Conservation (phyloP, 2,888 invertebrate genomes). For the Lutraria lutraria region DNA sequence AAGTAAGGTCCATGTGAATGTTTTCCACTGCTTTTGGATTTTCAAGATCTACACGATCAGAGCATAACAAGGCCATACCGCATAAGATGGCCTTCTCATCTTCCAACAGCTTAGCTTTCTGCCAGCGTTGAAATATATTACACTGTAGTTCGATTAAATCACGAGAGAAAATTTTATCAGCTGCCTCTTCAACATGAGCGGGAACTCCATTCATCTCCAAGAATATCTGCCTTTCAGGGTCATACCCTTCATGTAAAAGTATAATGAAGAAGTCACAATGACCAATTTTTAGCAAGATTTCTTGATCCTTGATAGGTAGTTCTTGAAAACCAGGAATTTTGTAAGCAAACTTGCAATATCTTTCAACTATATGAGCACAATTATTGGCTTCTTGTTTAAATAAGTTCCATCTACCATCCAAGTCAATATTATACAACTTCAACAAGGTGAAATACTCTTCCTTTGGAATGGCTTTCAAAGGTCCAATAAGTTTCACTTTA, state of each 20-base stretch:
- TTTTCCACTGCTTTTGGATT: conserved; percentile 51
- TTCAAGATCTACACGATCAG: conserved; percentile 60
- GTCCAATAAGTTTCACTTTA: conserved; percentile 67
- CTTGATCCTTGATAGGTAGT: conserved; percentile 57
- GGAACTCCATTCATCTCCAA: conserved; percentile 67
- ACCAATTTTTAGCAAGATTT: conserved; percentile 63
- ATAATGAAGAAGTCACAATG: conserved; percentile 69
- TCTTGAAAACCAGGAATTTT: conserved; percentile 64
- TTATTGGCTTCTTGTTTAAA: conserved; percentile 64
- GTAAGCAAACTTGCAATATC: conserved; percentile 66
- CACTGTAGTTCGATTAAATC: conserved; percentile 54
- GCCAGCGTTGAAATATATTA: conserved; percentile 58
- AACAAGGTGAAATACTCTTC: conserved; percentile 68
- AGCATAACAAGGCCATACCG: conserved; percentile 57
- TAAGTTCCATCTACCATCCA: conserved; percentile 63
- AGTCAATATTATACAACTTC: conserved; percentile 64
- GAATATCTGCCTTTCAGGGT: conserved; percentile 61
- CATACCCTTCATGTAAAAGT: conserved; percentile 63
- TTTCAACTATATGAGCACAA: conserved; percentile 60
- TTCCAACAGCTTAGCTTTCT: conserved; percentile 48
- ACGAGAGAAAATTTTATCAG: conserved; percentile 68
- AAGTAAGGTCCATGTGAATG: conserved; percentile 53
- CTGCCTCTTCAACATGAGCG: conserved; percentile 66
- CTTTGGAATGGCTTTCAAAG: conserved; percentile 63
- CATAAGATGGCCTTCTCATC: conserved; percentile 63